phyloP scores from a whole-genome alignment of 2,797 vertebrate species.

The Gadopsis bispinosus region DNA sequence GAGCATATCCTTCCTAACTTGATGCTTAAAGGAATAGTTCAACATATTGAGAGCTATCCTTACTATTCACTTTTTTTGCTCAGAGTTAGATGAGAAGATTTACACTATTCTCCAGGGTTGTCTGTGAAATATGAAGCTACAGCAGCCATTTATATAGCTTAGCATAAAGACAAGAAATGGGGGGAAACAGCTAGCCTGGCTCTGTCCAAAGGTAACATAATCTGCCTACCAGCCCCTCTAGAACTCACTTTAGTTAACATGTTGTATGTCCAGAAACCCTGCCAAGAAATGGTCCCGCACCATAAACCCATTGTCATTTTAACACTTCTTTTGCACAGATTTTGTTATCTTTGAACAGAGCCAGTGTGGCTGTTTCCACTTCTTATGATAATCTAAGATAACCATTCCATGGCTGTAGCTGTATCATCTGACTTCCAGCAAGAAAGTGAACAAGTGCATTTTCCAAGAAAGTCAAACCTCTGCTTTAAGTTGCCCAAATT shows the following conservation, averaged over 20 bases:
- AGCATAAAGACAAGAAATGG: not conserved
- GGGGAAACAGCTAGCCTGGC: not conserved
- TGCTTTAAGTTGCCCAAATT: too few species aligned
- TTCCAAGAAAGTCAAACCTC: too few species aligned
- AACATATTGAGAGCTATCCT: not conserved
- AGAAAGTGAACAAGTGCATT: too few species aligned
- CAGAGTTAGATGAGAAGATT: too few species aligned
- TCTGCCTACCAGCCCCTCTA: not conserved
- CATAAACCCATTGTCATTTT: not conserved
- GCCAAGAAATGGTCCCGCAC: not conserved
- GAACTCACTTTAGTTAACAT: not conserved
- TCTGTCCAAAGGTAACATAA: not conserved
- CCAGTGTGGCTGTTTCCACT: not conserved
- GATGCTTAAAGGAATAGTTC: not conserved
- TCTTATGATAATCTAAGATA: not conserved
- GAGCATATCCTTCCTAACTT: conserved; percentile 33
- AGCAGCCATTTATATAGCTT: not conserved
- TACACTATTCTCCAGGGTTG: too few species aligned
- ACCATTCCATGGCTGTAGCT: not conserved
- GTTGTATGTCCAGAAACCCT: not conserved
- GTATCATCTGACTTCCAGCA: not conserved
- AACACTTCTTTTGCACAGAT: not conserved
- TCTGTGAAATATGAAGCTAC: not conserved
- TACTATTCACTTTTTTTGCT: too few species aligned
- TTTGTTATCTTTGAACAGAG: not conserved